phyloP scores from a whole-genome alignment of 2,888 invertebrate species.

The Napeogenes sylphis region DNA sequence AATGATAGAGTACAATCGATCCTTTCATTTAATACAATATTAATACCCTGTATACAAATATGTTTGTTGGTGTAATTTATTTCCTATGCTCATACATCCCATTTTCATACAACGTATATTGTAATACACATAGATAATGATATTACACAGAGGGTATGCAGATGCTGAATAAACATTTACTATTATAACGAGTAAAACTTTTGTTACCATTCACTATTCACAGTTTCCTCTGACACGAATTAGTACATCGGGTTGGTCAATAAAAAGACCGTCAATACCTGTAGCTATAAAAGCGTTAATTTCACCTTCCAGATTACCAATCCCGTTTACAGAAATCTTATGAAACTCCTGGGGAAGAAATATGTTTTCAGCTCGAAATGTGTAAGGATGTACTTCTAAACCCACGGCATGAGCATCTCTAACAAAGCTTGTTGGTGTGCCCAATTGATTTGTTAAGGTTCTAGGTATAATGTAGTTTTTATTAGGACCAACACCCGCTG shows the following conservation, averaged over 20 bases:
- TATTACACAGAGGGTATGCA: too few species aligned
- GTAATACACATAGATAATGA: too few species aligned
- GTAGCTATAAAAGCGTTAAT: slow-evolving; percentile 54
- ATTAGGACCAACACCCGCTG: slow-evolving; percentile 64
- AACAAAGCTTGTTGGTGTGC: slow-evolving; percentile 54
- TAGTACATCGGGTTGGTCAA: slow-evolving; percentile 62
- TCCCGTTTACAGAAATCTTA: slow-evolving; percentile 39
- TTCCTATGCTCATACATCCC: too few species aligned
- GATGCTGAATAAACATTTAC: too few species aligned
- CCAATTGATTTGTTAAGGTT: slow-evolving; percentile 47
- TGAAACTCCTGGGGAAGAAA: slow-evolving; percentile 59
- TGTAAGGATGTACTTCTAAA: slow-evolving; percentile 65
- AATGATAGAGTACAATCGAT: too few species aligned
- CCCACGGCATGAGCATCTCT: slow-evolving; percentile 56
- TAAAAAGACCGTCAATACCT: slow-evolving; percentile 65
- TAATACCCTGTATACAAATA: too few species aligned
- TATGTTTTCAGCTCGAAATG: slow-evolving; percentile 63
- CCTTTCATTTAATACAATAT: too few species aligned
- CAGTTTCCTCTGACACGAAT: slow-evolving; percentile 27
- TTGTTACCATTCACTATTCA: not conserved
- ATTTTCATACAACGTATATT: too few species aligned
- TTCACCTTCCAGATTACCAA: slow-evolving; percentile 56
- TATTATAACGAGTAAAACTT: too few species aligned
- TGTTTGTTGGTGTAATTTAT: too few species aligned
- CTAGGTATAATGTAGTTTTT: slow-evolving; percentile 64